Evolutionary conservation across 2,113 vertebrate genomes (phyloP), one percentile per base, ranked within the genome.

Genomic region (Apteryx mantelli): DNA sequence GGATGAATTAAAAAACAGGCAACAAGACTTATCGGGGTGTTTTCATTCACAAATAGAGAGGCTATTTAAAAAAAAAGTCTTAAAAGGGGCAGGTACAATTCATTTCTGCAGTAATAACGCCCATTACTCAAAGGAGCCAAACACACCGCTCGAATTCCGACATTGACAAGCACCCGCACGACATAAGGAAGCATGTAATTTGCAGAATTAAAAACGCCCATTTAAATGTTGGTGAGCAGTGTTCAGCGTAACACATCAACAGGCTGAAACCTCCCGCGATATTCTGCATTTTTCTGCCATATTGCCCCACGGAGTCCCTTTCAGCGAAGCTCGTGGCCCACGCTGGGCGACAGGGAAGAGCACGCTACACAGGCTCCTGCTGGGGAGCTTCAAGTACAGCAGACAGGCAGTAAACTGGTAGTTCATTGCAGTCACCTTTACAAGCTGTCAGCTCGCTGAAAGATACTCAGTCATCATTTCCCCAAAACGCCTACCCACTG

Each of bases 351-450:
- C 38, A 88, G 91, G 42, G 38, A 69, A 88, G n/a, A 88, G 83
- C 24, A 63, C 34, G 32, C 78, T 81, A 86, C 50, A 48, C 36
- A 80, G 36, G 69, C 24, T 2, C 60, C 87, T 94, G 83, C 97
- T 68, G 78, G 96, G 90, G 34, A 70, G 74, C 76, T 89, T 97
- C 95, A 86, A 93, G 97, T 97, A 95, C 61, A 91, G 73, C 93
- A 63, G 87, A 84, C 30, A 70, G 44, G 44, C 75, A 89, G 63
- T 66, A 95, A 95, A 65, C 74, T 87, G 76, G 65, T 52, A 64
- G 70, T 46, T 89, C 94, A 92, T 52, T 85, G 86, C 91, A 91
- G 68, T 63, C 81, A 92, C 55, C 65, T 97, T 95, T 95, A 83
- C 32, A 86, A 88, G 93, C 91, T 93, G 90, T 81, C 85, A 96